Conservation (phyloP, 2,113 vertebrate genomes). For the Reinhardtius hippoglossoides region DNA sequence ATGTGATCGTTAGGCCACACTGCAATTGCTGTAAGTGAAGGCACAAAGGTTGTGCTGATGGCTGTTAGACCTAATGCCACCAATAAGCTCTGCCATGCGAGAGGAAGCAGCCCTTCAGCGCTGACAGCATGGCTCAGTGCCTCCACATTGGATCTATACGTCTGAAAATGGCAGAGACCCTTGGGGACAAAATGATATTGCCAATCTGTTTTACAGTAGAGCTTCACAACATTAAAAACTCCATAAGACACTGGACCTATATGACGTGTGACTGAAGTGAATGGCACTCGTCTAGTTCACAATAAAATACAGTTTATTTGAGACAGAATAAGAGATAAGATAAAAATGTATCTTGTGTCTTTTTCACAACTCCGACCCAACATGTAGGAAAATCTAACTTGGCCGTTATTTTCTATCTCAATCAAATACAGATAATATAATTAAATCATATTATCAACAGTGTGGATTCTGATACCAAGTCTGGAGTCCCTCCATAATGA, state of each 20-base stretch:
- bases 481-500: neutral
- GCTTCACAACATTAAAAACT: conserved; percentile 40
- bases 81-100: conserved; percentile 78
- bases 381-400: too few relatives aligned
- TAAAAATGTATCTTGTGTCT: too few relatives aligned
- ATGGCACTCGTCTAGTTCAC: conserved; percentile 10
- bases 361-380: too few relatives aligned
- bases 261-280: conserved; percentile 37
- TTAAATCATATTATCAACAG: neutral
- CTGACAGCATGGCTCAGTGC: conserved; percentile 68
- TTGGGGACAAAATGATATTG: conserved; percentile 63
- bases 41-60: conserved; percentile 69
- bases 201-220: conserved; percentile 62
- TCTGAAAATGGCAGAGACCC: conserved; percentile 67
- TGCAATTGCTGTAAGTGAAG: conserved; percentile 69
- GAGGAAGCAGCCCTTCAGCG: conserved; percentile 68
- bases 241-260: conserved; percentile 30
- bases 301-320: too few relatives aligned
- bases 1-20: conserved; percentile 61
- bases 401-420: too few relatives aligned
- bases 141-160: conserved; percentile 62
- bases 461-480: neutral
- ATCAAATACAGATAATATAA: too few relatives aligned
- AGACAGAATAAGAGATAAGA: too few relatives aligned
- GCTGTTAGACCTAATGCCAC: conserved; percentile 72